A percentile compares a stretch with the other conserved stretches of the same genome.
These are phyloP conservation scores for Heliconius hortense DNA, from an alignment of 2,888 invertebrate genomes.

Conservation along the genomic window DNA sequence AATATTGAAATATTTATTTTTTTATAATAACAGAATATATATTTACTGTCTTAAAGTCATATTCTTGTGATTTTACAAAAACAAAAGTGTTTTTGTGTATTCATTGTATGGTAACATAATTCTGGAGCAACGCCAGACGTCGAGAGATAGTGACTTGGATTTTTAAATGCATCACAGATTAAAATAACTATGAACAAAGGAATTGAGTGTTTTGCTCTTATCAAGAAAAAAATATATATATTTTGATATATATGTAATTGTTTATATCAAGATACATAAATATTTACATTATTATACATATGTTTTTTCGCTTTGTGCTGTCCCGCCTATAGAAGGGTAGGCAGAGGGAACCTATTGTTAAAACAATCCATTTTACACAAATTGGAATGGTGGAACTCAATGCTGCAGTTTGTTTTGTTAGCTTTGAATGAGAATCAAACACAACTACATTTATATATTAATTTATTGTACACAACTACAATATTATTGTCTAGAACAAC, in stretches of 20 bases:
- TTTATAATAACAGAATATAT: too few relatives aligned
- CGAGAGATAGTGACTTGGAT: slow-evolving; percentile 28
- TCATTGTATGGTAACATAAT: slow-evolving; percentile 23
- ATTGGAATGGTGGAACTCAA: neutral
- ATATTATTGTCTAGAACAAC: neutral
- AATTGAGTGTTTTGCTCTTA: neutral
- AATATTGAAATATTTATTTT: too few relatives aligned
- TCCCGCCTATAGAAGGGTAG: neutral
- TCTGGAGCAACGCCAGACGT: slow-evolving; percentile 23
- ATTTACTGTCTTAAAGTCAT: neutral
- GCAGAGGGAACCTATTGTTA: too few relatives aligned
- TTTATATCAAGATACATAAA: too few relatives aligned
- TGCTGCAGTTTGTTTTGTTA: neutral
- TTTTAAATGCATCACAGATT: slow-evolving; percentile 32
- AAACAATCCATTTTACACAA: neutral
- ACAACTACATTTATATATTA: neutral
- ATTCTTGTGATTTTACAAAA: neutral
- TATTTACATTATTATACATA: too few relatives aligned
- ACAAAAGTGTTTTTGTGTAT: slow-evolving; percentile 2
- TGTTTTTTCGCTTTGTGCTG: neutral
- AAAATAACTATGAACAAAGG: slow-evolving; percentile 31
- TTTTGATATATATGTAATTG: neutral
- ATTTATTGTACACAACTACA: neutral
- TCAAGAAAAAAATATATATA: neutral
- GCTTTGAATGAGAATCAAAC: neutral